Percentiles rank a stretch among this genome's conserved stretches.
Evolutionary conservation across 2,797 vertebrate genomes (phyloP).

Genomic region (Carcharodon carcharias): DNA sequence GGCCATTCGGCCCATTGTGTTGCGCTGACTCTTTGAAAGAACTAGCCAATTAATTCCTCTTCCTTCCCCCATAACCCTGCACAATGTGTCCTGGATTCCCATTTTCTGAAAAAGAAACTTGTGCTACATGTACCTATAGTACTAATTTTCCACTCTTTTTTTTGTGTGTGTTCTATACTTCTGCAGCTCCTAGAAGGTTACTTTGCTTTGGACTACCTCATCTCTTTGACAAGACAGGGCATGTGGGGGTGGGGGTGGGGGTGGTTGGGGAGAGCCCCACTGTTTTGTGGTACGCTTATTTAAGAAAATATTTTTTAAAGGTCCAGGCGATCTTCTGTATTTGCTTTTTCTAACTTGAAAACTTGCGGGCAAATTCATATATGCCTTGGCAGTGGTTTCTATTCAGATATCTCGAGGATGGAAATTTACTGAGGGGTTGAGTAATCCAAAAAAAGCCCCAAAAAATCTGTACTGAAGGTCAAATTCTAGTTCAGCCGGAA

Average conservation of each 20-base stretch:
- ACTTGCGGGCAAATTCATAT: slow-evolving; percentile 1
- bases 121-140: background rate
- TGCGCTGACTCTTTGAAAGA: background rate
- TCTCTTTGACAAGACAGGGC: background rate
- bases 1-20: background rate
- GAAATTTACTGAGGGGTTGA: slow-evolving; percentile 16
- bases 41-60: background rate
- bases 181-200: background rate
- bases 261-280: too few species aligned
- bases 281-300: background rate
- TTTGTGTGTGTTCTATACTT: too few species aligned
- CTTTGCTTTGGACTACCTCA: background rate
- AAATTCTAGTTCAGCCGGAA: background rate
- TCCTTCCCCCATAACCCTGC: background rate
- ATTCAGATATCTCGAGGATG: background rate
- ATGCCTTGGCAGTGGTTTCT: background rate
- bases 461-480: background rate
- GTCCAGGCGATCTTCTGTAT: background rate
- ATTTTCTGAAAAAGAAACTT: too few species aligned
- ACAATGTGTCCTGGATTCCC: background rate
- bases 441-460: background rate
- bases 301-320: background rate
- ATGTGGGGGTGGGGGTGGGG: too few species aligned
- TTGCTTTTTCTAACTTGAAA: background rate
- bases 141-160: too few species aligned